Evolutionary conservation across 2,888 invertebrate species (phyloP).

Genomic region (Hecatera dysodea): DNA sequence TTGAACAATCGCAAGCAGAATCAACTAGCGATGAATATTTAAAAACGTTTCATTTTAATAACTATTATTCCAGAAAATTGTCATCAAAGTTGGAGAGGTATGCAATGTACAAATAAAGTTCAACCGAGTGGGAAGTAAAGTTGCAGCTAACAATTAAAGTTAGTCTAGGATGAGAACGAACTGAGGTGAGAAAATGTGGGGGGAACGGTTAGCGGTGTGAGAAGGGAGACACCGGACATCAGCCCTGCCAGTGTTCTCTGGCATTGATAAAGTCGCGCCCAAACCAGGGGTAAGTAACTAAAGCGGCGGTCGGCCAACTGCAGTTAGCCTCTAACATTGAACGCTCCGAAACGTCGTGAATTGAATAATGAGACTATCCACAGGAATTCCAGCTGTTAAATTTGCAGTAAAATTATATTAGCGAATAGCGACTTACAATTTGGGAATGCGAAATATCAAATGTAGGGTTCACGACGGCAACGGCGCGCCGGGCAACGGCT

Average conservation of each 20-base stretch:
- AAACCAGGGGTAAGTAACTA: slow-evolving; percentile 77
- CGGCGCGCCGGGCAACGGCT: neutral
- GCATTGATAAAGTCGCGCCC: slow-evolving; percentile 79
- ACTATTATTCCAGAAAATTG: slow-evolving; percentile 71
- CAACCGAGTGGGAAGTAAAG: slow-evolving; percentile 81
- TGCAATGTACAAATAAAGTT: slow-evolving; percentile 85
- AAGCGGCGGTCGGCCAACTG: slow-evolving; percentile 69
- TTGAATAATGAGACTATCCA: slow-evolving; percentile 36
- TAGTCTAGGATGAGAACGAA: slow-evolving; percentile 78
- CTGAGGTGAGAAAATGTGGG: slow-evolving; percentile 83
- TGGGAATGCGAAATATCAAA: slow-evolving; percentile 17
- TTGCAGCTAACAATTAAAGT: slow-evolving; percentile 88
- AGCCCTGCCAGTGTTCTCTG: slow-evolving; percentile 71
- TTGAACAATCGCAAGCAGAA: slow-evolving; percentile 40
- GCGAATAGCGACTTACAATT: slow-evolving; percentile 28
- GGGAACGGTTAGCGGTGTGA: slow-evolving; percentile 64
- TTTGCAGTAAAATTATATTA: slow-evolving; percentile 32
- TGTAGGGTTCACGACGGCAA: slow-evolving; percentile 5
- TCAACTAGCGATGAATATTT: slow-evolving; percentile 33
- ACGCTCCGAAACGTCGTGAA: slow-evolving; percentile 62
- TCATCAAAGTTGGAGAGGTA: slow-evolving; percentile 77
- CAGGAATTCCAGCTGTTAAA: slow-evolving; percentile 23
- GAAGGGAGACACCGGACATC: slow-evolving; percentile 69
- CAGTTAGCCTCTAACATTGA: slow-evolving; percentile 70
- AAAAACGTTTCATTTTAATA: slow-evolving; percentile 64